A percentile compares a stretch with the other conserved stretches of the same genome.
These are phyloP conservation scores for Patiria miniata DNA, from an alignment of 35 echinoderm and acorn worm genomes.

Conservation along the genomic window DNA sequence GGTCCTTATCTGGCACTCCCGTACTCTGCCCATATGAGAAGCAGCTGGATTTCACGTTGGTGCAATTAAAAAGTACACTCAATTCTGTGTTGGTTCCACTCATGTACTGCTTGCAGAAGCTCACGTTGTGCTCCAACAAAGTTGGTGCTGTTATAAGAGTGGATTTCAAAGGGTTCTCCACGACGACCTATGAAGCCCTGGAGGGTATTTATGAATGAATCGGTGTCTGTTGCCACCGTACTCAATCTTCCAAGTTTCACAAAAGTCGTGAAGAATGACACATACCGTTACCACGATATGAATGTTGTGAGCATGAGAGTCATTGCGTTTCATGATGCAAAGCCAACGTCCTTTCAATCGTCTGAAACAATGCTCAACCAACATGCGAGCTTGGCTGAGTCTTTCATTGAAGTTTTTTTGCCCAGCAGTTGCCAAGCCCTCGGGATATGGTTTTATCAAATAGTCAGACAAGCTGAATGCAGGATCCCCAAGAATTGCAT, in stretches of 20 bases:
- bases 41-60: conserved; percentile 8
- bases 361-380: conserved; percentile 67
- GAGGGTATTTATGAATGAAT: conserved; percentile 60
- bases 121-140: conserved; percentile 61
- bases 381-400: conserved; percentile 50
- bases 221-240: conserved; percentile 17
- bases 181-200: conserved; percentile 44
- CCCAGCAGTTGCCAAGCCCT: conserved; percentile 12
- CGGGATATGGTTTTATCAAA: conserved; percentile 63
- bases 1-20: conserved; percentile 55
- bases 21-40: too few species aligned
- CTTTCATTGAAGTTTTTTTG: conserved; percentile 50
- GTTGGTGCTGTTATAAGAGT: conserved; percentile 59
- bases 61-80: neutral
- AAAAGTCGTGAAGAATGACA: conserved; percentile 71
- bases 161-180: conserved; percentile 45
- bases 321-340: conserved; percentile 56
- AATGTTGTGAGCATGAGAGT: conserved; percentile 24
- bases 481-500: conserved; percentile 76
- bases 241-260: conserved; percentile 48
- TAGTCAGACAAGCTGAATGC: conserved; percentile 52
- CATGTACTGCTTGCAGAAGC: neutral
- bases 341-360: conserved; percentile 63
- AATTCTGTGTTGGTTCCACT: neutral
- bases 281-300: conserved; percentile 43